These are phyloP conservation scores for Apamea epomidion DNA, from an alignment of 2,888 invertebrate genomes.

Conservation along the genomic window DNA sequence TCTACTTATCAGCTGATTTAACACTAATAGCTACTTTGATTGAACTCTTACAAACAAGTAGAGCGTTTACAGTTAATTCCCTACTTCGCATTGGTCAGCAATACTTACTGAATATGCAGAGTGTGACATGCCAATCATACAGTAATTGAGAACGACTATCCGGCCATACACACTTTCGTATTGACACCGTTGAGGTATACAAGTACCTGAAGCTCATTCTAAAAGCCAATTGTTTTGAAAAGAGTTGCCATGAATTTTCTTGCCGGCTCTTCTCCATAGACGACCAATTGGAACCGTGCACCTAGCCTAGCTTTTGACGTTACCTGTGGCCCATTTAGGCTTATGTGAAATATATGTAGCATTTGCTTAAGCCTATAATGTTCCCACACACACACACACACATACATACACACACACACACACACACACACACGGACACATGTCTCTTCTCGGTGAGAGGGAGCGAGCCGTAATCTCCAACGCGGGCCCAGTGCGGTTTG, in stretches of 20 bases:
- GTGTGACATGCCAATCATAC: slow-evolving; percentile 31
- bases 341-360: no score
- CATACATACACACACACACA: no score
- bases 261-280: background rate
- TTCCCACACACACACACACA: no score
- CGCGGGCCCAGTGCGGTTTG: no score
- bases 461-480: no score
- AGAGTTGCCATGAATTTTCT: background rate
- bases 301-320: no score
- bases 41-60: slow-evolving; percentile 30
- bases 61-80: slow-evolving; percentile 38
- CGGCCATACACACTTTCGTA: background rate
- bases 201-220: background rate
- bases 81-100: background rate
- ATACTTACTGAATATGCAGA: slow-evolving; percentile 29
- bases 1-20: slow-evolving; percentile 23
- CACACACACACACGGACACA: no score
- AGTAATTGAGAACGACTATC: background rate
- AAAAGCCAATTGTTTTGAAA: background rate
- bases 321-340: no score
- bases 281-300: background rate
- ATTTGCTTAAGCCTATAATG: no score
- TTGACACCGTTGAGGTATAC: background rate
- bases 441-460: no score
- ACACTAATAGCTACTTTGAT: slow-evolving; percentile 25